Evolutionary conservation across 2,797 vertebrate genomes (phyloP), one percentile per base, ranked within the genome.

Genomic region (Catostomus latipinnis): DNA sequence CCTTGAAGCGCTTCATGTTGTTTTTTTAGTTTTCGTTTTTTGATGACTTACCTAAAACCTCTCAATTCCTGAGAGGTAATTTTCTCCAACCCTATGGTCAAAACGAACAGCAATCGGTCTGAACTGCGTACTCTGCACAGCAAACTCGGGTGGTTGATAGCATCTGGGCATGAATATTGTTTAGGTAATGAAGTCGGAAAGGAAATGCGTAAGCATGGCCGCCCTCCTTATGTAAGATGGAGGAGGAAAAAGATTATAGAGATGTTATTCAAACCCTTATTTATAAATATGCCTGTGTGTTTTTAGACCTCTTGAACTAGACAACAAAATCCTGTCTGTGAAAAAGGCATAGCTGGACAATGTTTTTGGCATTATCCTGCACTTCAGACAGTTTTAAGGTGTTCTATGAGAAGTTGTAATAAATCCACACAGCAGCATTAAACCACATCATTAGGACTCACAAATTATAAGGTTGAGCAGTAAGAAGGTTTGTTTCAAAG

Each of bases 181-280:
- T 92, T 91, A 84, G 86, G 71, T 86, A 86, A 88, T 91, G 91
- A 92, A 90, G 88, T 92, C 89, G 92, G 84, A 62, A 82, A 46
- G 75, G 87, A 92, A 91, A 87, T 86, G 78, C 78, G 81, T 81
- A 76, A 85, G 71, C 69, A 80, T 2, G 49, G 14, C 76, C 75
- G 43, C 78, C 84, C 63, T 69, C 68, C 75, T 71, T 86, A 76
- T 86, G 82, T 82, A 71, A 82, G 90, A 88, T 83, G 71, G 86
- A 76, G 78, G 78, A 84, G 83, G 74, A 57, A 79, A 79, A 82
- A 61, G 81, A 84, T 87, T 84, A 85, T 61, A 84, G 80, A 88
- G 89, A 82, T 80, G 83, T 83, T 88, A 88, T 85, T 90, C 84
- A 90, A 76, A 84, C 57, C 16, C 57, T 43, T 58, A 45, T 60